A percentile compares a stretch with the other conserved stretches of the same genome.
These are phyloP conservation scores for Cyphomyrus plagiostoma DNA, from an alignment of 2,113 vertebrate genomes.

Conservation along the genomic window DNA sequence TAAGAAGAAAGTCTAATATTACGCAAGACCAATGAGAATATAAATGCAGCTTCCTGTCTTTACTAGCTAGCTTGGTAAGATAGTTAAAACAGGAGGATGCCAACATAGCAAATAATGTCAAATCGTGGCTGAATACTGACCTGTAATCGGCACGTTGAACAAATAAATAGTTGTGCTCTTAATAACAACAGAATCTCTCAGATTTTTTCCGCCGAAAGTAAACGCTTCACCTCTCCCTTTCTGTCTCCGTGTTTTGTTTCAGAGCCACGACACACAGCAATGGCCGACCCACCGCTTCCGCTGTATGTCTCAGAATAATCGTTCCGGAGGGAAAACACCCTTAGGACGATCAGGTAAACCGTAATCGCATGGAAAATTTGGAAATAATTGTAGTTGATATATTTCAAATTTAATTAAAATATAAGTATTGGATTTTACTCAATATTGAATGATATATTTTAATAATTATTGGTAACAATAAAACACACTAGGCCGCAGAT, in stretches of 20 bases:
- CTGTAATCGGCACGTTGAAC: constrained; percentile 39
- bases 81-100: not conserved
- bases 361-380: not conserved
- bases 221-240: constrained; percentile 40
- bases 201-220: constrained; percentile 24
- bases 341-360: not conserved
- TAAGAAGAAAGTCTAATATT: not conserved
- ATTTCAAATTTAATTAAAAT: not conserved
- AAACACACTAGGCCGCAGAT: not conserved
- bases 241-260: constrained; percentile 56
- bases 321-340: constrained; percentile 41
- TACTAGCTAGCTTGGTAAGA: not conserved
- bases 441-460: not conserved
- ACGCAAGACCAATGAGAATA: not conserved
- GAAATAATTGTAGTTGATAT: not conserved
- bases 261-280: constrained; percentile 71
- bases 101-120: not conserved
- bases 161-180: constrained; percentile 31
- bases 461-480: not conserved
- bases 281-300: constrained; percentile 65
- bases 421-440: not conserved
- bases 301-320: constrained; percentile 49
- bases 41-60: not conserved
- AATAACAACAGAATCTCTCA: constrained; percentile 34
- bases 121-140: constrained; percentile 39